These are phyloP conservation scores for Malacoctenus gilli DNA, from an alignment of 2,797 vertebrate genomes.

Conservation along the genomic window DNA sequence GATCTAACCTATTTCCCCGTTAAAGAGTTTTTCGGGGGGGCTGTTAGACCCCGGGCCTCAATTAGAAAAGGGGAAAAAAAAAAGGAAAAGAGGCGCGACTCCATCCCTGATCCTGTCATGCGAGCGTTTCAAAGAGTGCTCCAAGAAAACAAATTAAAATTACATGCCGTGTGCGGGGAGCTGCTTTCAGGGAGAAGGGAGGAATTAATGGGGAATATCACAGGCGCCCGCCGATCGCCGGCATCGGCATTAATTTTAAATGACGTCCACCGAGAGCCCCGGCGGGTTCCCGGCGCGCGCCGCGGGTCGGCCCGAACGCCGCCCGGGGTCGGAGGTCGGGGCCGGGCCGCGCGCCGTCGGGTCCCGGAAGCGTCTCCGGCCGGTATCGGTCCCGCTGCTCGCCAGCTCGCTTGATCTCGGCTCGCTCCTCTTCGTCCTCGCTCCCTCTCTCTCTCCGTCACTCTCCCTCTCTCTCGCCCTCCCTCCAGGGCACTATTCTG, in stretches of 20 bases:
- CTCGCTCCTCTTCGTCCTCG: not conserved
- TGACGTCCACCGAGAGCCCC: slow-evolving; percentile 10
- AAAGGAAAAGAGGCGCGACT: slow-evolving; percentile 15
- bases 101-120: slow-evolving; percentile 37
- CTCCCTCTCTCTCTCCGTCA: not conserved
- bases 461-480: slow-evolving; percentile 8
- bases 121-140: slow-evolving; percentile 47
- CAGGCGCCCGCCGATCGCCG: slow-evolving; percentile 19
- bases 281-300: slow-evolving; percentile 13
- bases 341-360: too few relatives aligned
- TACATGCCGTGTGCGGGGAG: slow-evolving; percentile 34
- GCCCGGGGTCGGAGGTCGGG: slow-evolving; percentile 68
- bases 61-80: slow-evolving; percentile 41
- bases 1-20: slow-evolving; percentile 71
- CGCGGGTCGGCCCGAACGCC: slow-evolving; percentile 51
- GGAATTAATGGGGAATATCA: slow-evolving; percentile 45
- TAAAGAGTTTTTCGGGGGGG: slow-evolving; percentile 42
- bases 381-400: too few relatives aligned
- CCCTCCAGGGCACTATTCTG: slow-evolving; percentile 56
- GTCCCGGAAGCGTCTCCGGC: too few relatives aligned
- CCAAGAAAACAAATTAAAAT: slow-evolving; percentile 66
- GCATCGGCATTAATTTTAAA: slow-evolving; percentile 37
- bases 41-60: slow-evolving; percentile 46
- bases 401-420: slow-evolving; percentile 24
- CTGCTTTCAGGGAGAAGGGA: slow-evolving; percentile 22